A percentile compares a stretch with the other conserved stretches of the same genome.
These are phyloP conservation scores for Drosophila paranaensis DNA, from an alignment of 2,888 invertebrate genomes.

Conservation along the genomic window DNA sequence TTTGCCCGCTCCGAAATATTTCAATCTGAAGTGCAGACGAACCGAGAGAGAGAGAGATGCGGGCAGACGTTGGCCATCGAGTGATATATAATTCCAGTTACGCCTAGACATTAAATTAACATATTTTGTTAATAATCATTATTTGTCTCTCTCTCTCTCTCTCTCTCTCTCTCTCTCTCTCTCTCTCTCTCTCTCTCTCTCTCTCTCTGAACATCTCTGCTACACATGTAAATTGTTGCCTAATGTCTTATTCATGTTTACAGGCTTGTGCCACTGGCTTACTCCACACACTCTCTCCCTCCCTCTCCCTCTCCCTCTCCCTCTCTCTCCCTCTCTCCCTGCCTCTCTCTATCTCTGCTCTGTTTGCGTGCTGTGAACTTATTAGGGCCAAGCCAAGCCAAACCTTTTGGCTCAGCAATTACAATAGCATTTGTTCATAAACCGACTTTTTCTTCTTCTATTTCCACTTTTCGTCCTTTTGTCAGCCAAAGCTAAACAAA, in stretches of 20 bases:
- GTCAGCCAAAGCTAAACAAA: background rate
- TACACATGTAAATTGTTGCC: slow-evolving; percentile 72
- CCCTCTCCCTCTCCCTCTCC: background rate
- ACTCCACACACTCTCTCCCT: background rate
- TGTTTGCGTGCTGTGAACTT: slow-evolving; percentile 72
- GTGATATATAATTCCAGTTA: slow-evolving; percentile 40
- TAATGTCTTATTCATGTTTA: slow-evolving; percentile 78
- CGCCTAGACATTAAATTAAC: slow-evolving; percentile 77
- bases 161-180: background rate
- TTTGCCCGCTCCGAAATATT: background rate
- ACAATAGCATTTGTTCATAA: slow-evolving; percentile 25
- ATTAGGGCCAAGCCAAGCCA: slow-evolving; percentile 51
- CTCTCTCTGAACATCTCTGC: slow-evolving; percentile 4
- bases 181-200: background rate
- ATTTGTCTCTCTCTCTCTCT: slow-evolving; percentile 48
- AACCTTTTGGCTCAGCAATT: slow-evolving; percentile 49
- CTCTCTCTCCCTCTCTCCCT: background rate
- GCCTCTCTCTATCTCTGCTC: background rate
- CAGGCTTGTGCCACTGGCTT: slow-evolving; percentile 47
- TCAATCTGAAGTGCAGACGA: slow-evolving; percentile 16
- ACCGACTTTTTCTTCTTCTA: background rate
- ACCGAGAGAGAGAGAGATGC: background rate
- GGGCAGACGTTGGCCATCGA: background rate
- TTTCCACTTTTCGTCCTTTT: background rate
- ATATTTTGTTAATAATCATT: slow-evolving; percentile 78